Percentiles rank a stretch among this genome's conserved stretches.
Evolutionary conservation across 2,888 invertebrate genomes (phyloP).

Genomic region (Mantis religiosa): DNA sequence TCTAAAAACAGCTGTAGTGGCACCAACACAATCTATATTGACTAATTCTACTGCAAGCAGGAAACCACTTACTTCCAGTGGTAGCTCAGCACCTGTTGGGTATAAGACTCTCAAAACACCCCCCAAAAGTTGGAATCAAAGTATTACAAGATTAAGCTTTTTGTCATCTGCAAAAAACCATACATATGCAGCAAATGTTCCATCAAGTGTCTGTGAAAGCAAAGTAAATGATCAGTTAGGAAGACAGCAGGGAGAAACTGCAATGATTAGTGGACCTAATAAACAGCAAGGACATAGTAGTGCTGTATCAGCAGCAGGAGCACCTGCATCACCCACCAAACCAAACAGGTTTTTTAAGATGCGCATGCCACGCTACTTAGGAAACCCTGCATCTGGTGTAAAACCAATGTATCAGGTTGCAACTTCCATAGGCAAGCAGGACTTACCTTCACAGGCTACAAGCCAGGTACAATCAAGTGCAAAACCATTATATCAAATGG

Average conservation of each 20-base stretch:
- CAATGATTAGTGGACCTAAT: background rate
- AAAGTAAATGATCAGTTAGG: background rate
- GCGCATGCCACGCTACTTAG: slow-evolving; percentile 52
- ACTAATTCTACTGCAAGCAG: background rate
- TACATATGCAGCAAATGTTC: background rate
- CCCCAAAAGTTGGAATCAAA: slow-evolving; percentile 59
- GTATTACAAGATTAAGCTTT: slow-evolving; percentile 44
- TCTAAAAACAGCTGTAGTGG: slow-evolving; percentile 14
- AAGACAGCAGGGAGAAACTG: background rate
- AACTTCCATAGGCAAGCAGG: slow-evolving; percentile 36
- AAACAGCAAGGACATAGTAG: background rate
- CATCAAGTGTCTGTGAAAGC: background rate
- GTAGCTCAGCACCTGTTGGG: slow-evolving; percentile 42
- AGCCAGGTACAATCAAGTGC: background rate
- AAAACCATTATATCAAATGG: slow-evolving; percentile 3
- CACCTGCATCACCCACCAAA: slow-evolving; percentile 35
- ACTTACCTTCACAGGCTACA: background rate
- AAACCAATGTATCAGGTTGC: slow-evolving; percentile 56
- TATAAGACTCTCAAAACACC: slow-evolving; percentile 58
- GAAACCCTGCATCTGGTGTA: slow-evolving; percentile 57
- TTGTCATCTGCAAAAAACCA: slow-evolving; percentile 24
- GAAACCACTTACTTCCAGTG: background rate
- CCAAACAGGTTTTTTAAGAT: slow-evolving; percentile 57
- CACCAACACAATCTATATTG: background rate
- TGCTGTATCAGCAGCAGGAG: background rate